phyloP scores from a whole-genome alignment of 2,797 vertebrate species.

The Tauraco hartlaubi region DNA sequence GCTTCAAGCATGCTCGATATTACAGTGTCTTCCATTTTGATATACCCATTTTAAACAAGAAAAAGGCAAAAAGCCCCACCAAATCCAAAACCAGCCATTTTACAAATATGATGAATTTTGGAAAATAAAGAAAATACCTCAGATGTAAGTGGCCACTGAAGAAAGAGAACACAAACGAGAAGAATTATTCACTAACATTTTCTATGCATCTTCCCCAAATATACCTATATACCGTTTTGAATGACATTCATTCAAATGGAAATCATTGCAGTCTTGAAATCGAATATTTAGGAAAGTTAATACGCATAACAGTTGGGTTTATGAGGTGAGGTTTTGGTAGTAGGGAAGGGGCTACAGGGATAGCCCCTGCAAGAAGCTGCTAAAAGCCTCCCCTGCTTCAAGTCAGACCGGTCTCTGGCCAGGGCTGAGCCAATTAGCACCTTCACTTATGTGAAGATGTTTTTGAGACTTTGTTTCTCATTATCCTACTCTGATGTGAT shows the following conservation, averaged over 20 bases:
- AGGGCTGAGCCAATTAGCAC: too few relatives aligned
- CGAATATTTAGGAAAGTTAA: not conserved
- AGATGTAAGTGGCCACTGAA: not conserved
- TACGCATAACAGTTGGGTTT: not conserved
- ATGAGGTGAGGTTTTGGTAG: too few relatives aligned
- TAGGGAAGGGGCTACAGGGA: too few relatives aligned
- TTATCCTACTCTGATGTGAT: too few relatives aligned
- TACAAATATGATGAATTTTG: not conserved
- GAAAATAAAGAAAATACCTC: not conserved
- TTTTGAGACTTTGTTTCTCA: too few relatives aligned
- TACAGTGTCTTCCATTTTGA: not conserved
- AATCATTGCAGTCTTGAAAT: not conserved
- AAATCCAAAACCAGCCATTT: fast-evolving
- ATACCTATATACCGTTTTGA: not conserved
- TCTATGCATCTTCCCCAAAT: fast-evolving
- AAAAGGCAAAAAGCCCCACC: not conserved
- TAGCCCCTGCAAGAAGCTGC: too few relatives aligned
- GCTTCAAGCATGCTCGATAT: not conserved
- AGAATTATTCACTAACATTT: not conserved
- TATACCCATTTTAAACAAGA: not conserved
- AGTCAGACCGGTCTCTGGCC: too few relatives aligned
- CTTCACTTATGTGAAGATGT: too few relatives aligned
- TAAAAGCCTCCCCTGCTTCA: too few relatives aligned
- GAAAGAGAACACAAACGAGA: not conserved
- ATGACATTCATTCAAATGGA: not conserved